These are phyloP conservation scores for Drosophila nr. perissopoda DNA, from an alignment of 2,888 invertebrate genomes.

Conservation along the genomic window DNA sequence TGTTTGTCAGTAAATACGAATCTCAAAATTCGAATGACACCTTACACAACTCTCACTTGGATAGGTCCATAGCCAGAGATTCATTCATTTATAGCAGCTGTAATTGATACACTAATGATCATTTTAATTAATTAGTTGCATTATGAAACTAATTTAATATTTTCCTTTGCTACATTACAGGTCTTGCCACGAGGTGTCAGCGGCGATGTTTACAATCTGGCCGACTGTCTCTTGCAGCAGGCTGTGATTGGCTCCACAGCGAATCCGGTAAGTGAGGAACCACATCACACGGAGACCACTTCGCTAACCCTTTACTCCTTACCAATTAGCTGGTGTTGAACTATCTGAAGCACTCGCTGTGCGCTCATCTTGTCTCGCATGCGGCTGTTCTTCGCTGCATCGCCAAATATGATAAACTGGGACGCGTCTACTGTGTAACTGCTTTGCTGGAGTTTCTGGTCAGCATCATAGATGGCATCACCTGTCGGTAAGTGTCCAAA, in stretches of 20 bases:
- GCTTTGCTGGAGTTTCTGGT: constrained; percentile 94
- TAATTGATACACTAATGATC: not conserved
- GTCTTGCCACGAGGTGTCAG: constrained; percentile 94
- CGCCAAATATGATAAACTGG: constrained; percentile 94
- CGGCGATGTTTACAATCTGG: constrained; percentile 96
- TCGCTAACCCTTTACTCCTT: not conserved
- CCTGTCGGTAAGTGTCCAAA: constrained; percentile 82
- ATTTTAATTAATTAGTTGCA: not conserved
- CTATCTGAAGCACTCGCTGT: constrained; percentile 95
- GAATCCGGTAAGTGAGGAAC: constrained; percentile 86
- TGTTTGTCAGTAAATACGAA: constrained; percentile 22
- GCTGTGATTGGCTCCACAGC: constrained; percentile 97
- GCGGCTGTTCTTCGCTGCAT: constrained; percentile 95
- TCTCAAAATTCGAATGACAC: constrained; percentile 25
- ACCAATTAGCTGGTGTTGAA: constrained; percentile 91
- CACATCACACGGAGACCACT: not conserved
- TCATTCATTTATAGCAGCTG: not conserved
- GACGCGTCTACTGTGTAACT: constrained; percentile 94
- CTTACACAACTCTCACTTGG: constrained; percentile 20
- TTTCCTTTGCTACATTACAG: constrained; percentile 77
- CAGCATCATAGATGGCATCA: constrained; percentile 88
- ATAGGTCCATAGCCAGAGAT: not conserved
- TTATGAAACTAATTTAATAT: not conserved
- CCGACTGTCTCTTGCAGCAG: constrained; percentile 97
- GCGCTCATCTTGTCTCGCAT: constrained; percentile 95